Evolutionary conservation across 2,888 invertebrate genomes (phyloP).

Genomic region (Erebia palarica): DNA sequence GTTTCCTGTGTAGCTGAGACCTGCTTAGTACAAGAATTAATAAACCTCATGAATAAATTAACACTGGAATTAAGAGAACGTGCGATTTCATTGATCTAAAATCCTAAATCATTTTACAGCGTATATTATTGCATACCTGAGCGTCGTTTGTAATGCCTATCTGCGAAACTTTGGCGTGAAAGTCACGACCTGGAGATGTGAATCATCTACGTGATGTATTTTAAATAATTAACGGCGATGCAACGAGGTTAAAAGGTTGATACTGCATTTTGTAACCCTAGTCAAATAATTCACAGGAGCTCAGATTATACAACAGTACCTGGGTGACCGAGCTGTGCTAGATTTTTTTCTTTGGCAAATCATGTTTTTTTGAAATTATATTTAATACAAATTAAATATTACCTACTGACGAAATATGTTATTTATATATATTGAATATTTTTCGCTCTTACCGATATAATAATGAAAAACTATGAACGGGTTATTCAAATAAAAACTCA

Average conservation of each 20-base stretch:
- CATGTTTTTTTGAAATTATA: too few species aligned
- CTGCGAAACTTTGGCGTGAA: slow-evolving; percentile 32
- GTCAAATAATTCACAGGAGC: slow-evolving; percentile 21
- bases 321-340: too few species aligned
- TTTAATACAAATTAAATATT: too few species aligned
- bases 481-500: too few species aligned
- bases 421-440: too few species aligned
- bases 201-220: slow-evolving; percentile 38
- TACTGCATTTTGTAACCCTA: slow-evolving; percentile 12
- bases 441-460: too few species aligned
- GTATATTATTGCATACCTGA: slow-evolving; percentile 25
- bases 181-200: slow-evolving; percentile 36
- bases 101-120: slow-evolving; percentile 14
- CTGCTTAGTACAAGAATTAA: background rate
- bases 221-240: slow-evolving; percentile 34
- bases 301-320: slow-evolving; percentile 10
- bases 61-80: background rate
- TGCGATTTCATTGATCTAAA: slow-evolving; percentile 12
- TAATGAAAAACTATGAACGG: too few species aligned
- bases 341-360: too few species aligned
- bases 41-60: background rate
- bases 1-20: too few species aligned
- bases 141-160: slow-evolving; percentile 33
- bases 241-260: slow-evolving; percentile 31
- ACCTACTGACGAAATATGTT: too few species aligned